Base-by-base conservation (phyloP, 2,113 vertebrate species). In the Talpa occidentalis region DNA sequence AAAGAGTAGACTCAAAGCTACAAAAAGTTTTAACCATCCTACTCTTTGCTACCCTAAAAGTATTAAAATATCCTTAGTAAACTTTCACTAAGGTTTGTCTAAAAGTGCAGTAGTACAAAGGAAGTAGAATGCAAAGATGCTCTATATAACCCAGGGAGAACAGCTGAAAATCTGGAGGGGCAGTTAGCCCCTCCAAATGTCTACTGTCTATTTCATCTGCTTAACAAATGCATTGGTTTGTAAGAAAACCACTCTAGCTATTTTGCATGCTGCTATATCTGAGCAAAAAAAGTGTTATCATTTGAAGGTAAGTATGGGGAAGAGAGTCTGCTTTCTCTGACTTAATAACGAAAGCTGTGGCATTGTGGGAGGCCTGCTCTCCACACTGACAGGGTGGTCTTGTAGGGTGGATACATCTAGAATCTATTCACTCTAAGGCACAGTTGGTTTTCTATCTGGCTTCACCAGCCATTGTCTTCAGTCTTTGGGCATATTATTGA, bases 141-240 rank as follows among this genome's bases (percentile, higher is more conserved):
- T 88, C 15, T 62, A 3, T 22, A 17, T 82, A 78, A 93, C 12
- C 30, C 10, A 59, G 32, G 37, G 69, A 89, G 1, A 76, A 87
- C 5, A n/a, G 32, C n/a, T 88, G 21, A 88, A 54, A 64, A 47
- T 72, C 26, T 47, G 12, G 14, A 28, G 28, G 37, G 15, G 10
- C 1, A 15, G 5, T 60, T 40, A 59, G 5, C 35, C 54, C 30
- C 26, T 64, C 30, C 26, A 64, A 30, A 30, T 47, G 12, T 4
- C 40, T 37, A 69, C 69, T 6, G 8, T n/a, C 72, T 84, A 22
- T 40, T 69, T 66, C 35, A 32, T 42, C 3, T 47, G 21, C 47
- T 86, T 67, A 89, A 59, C 47, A 70, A 95, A 66, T 3, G 19
- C 30, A 37, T 81, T n/a, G 56, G 19, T 86, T 49, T 66, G 54